Percentiles rank a stretch among this genome's conserved stretches.
Evolutionary conservation across 2,888 invertebrate species (phyloP).

Genomic region (Cantharis rufa): DNA sequence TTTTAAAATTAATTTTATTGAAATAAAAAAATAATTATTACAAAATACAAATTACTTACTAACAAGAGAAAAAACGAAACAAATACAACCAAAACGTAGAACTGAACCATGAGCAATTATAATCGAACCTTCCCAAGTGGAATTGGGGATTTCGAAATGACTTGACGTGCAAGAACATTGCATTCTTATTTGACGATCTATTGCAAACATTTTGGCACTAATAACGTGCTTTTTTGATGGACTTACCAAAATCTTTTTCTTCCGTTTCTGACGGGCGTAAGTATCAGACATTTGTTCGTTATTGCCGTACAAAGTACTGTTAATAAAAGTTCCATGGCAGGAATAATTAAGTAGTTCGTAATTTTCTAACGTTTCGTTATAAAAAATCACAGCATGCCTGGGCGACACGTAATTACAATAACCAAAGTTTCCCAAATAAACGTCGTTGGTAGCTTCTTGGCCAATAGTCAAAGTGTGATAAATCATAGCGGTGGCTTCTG

Average conservation of each 20-base stretch:
- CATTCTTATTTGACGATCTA: constrained; percentile 46
- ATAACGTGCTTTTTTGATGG: constrained; percentile 43
- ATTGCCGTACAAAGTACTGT: constrained; percentile 83
- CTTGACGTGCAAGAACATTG: constrained; percentile 48
- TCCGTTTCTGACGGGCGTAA: constrained; percentile 51
- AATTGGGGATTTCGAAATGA: constrained; percentile 50
- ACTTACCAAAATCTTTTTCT: constrained; percentile 54
- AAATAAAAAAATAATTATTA: not conserved
- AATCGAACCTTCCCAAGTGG: constrained; percentile 89
- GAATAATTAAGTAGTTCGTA: constrained; percentile 94
- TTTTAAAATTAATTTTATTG: not conserved
- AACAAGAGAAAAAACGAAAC: constrained; percentile 80
- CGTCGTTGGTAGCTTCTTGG: constrained; percentile 65
- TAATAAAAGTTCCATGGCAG: constrained; percentile 84
- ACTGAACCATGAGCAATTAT: constrained; percentile 83
- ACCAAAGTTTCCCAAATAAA: constrained; percentile 66
- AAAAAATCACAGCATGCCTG: constrained; percentile 81
- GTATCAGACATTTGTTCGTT: constrained; percentile 58
- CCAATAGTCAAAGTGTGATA: constrained; percentile 74
- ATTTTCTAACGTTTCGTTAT: constrained; percentile 77
- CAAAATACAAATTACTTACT: constrained; percentile 38
- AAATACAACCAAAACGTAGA: constrained; percentile 83
- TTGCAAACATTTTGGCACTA: constrained; percentile 51
- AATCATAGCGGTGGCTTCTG: constrained; percentile 64
- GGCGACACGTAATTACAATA: constrained; percentile 72